phyloP scores from a whole-genome alignment of 1,140 invertebrate genomes.

The Drosophila rhopaloa region DNA sequence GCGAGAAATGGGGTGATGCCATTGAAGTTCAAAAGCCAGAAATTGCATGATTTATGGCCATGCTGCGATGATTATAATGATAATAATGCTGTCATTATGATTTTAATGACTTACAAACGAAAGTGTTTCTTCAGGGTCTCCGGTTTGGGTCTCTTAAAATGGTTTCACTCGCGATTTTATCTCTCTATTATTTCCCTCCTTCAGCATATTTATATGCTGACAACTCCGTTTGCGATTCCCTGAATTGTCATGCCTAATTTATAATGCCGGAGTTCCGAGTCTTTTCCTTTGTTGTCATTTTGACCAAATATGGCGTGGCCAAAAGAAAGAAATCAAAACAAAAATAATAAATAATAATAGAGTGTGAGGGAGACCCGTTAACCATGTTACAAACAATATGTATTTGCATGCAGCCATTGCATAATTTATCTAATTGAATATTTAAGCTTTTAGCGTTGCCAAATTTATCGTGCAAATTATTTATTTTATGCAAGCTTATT shows the following conservation, averaged over 20 bases:
- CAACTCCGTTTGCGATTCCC: slow-evolving; percentile 36
- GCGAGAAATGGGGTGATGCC: slow-evolving; percentile 23
- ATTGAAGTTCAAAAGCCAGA: slow-evolving; percentile 31
- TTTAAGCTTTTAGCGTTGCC: slow-evolving; percentile 49
- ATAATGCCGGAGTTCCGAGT: slow-evolving; percentile 33
- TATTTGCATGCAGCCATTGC: slow-evolving; percentile 47
- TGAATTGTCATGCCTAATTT: slow-evolving; percentile 45
- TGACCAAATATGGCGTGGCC: slow-evolving; percentile 19
- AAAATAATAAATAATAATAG: slow-evolving; percentile 38
- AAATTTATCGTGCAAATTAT: slow-evolving; percentile 40
- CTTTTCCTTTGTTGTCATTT: slow-evolving; percentile 16
- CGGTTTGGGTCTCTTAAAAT: slow-evolving; percentile 13
- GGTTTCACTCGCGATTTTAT: slow-evolving; percentile 28
- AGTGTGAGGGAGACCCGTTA: slow-evolving; percentile 28
- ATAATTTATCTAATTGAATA: slow-evolving; percentile 69
- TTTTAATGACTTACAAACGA: slow-evolving; percentile 78
- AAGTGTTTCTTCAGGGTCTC: slow-evolving; percentile 47
- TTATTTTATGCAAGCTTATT: slow-evolving; percentile 30
- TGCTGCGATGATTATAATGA: slow-evolving; percentile 33
- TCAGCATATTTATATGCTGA: slow-evolving; percentile 22
- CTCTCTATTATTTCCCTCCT: slow-evolving; percentile 20
- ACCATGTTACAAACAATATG: slow-evolving; percentile 26
- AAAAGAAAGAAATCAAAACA: slow-evolving; percentile 5
- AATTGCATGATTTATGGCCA: slow-evolving; percentile 68
- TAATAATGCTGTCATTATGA: slow-evolving; percentile 66